Evolutionary conservation across 2,113 vertebrate species (phyloP).

Genomic region (Spermophilus dauricus): DNA sequence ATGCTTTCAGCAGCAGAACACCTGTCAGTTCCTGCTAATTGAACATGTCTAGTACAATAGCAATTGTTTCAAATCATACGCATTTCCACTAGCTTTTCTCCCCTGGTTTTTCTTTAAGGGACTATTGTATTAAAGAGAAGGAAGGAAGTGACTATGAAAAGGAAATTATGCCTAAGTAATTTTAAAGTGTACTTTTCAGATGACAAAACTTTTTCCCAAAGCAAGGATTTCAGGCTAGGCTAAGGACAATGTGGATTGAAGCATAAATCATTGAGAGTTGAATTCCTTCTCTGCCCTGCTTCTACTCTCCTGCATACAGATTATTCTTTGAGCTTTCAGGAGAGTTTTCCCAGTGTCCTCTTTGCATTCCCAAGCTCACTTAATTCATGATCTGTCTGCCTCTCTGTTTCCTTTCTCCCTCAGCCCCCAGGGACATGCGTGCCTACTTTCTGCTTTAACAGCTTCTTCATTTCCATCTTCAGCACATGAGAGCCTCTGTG

Average conservation of each 20-base stretch:
- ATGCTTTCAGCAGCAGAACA: neutral
- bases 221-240: neutral
- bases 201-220: slow-evolving; percentile 37
- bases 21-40: neutral
- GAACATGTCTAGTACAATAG: slow-evolving; percentile 63
- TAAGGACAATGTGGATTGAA: neutral
- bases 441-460: neutral
- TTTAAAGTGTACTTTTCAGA: slow-evolving; percentile 67
- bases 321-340: neutral
- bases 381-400: neutral
- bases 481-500: neutral
- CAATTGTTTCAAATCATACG: slow-evolving; percentile 50
- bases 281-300: neutral
- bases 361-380: neutral
- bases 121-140: slow-evolving; percentile 73
- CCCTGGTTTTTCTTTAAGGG: slow-evolving; percentile 49
- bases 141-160: slow-evolving; percentile 81
- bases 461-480: slow-evolving; percentile 45
- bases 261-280: neutral
- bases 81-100: slow-evolving; percentile 58
- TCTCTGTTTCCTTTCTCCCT: neutral
- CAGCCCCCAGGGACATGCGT: neutral
- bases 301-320: neutral
- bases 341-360: neutral
- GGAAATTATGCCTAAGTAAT: slow-evolving; percentile 76